These are phyloP conservation scores for Phallusia fumigata DNA, from an alignment of 23 tunicate genomes.

Conservation along the genomic window DNA sequence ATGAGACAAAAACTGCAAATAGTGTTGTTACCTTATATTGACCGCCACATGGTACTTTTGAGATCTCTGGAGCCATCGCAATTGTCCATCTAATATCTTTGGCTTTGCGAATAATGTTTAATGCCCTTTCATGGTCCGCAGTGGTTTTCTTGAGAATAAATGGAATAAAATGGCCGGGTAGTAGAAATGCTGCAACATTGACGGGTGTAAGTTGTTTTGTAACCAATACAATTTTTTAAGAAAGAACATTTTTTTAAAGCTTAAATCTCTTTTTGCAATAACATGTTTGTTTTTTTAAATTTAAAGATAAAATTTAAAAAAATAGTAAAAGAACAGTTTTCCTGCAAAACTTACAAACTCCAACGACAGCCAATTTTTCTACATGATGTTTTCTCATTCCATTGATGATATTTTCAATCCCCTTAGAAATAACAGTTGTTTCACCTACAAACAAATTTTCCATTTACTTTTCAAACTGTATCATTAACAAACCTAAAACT, in stretches of 20 bases:
- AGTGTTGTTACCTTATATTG: constrained; percentile 20
- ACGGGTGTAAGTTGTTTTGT: too few relatives aligned
- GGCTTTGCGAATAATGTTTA: constrained; percentile 33
- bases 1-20: too few relatives aligned
- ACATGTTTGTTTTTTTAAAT: too few relatives aligned
- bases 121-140: constrained; percentile 64
- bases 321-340: too few relatives aligned
- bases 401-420: constrained; percentile 50
- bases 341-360: constrained; percentile 50
- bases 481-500: too few relatives aligned
- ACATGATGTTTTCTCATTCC: constrained; percentile 74
- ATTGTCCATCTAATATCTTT: constrained; percentile 64
- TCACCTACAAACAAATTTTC: constrained; percentile 56
- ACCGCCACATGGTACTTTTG: constrained; percentile 21
- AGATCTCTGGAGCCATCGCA: constrained; percentile 59
- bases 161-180: constrained; percentile 49
- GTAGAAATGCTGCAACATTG: constrained; percentile 53
- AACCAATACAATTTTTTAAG: too few relatives aligned
- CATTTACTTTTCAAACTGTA: too few relatives aligned
- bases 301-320: too few relatives aligned
- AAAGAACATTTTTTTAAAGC: too few relatives aligned
- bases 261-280: too few relatives aligned
- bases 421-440: constrained; percentile 72
- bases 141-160: constrained; percentile 34
- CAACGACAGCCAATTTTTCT: constrained; percentile 54